These are phyloP conservation scores for Gavialis gangeticus DNA, from an alignment of 2,113 vertebrate genomes.

Conservation along the genomic window DNA sequence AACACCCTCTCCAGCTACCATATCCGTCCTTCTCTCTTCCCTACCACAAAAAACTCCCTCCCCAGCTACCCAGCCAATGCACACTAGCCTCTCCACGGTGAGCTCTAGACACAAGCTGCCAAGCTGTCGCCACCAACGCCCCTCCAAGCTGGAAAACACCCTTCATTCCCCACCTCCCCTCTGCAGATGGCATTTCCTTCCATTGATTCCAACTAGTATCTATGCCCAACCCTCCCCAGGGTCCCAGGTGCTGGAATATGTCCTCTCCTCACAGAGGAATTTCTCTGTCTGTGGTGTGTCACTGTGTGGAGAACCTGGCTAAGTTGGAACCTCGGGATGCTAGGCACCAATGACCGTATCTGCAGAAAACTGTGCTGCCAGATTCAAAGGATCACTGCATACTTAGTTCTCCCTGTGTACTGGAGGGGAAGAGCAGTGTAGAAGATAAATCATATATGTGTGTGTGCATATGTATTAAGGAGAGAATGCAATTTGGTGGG, in stretches of 20 bases:
- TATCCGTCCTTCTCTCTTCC: background rate
- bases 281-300: background rate
- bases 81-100: background rate
- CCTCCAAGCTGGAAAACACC: background rate
- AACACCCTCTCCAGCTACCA: background rate
- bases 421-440: background rate
- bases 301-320: background rate
- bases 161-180: rapidly evolving
- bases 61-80: rapidly evolving
- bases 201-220: background rate
- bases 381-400: background rate
- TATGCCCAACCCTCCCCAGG: rapidly evolving
- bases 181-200: background rate
- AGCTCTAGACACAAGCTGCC: background rate
- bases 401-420: background rate
- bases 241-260: background rate
- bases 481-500: background rate
- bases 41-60: background rate
- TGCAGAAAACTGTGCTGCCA: background rate
- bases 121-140: rapidly evolving
- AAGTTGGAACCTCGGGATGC: background rate
- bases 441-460: background rate
- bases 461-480: background rate
- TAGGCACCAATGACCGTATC: background rate
- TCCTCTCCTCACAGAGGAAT: background rate